Evolutionary conservation across 2,113 vertebrate species (phyloP).

Genomic region (Oenanthe oenanthe): DNA sequence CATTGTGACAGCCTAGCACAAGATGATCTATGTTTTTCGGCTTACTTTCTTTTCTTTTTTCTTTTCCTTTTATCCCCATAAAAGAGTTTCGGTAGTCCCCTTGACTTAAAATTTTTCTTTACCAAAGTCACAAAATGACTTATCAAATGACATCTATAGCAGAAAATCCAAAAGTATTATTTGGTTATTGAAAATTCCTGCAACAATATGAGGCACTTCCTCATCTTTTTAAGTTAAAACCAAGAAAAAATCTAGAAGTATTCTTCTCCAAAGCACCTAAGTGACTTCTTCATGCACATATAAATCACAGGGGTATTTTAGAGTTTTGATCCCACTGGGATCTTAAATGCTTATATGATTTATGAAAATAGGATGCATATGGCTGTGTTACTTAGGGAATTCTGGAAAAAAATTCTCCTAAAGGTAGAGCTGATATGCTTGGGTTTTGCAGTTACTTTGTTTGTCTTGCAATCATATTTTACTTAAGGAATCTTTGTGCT

Average conservation of each 20-base stretch:
- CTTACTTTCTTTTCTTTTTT: neutral
- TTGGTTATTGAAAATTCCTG: neutral
- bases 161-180: neutral
- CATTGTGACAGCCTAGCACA: neutral
- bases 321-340: constrained; percentile 16
- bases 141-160: neutral
- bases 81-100: neutral
- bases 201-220: neutral
- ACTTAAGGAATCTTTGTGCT: constrained; percentile 24
- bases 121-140: neutral
- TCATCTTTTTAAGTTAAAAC: neutral
- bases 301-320: constrained; percentile 16
- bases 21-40: neutral
- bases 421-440: neutral
- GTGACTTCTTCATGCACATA: neutral
- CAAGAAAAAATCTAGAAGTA: neutral
- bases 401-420: constrained; percentile 26
- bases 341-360: constrained; percentile 41
- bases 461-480: constrained; percentile 49
- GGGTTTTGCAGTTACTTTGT: constrained; percentile 43
- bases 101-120: neutral
- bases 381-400: neutral
- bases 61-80: accelerated
- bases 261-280: neutral
- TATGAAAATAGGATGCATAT: constrained; percentile 19